Conservation (phyloP, 2,113 vertebrate genomes). For the Austrofundulus limnaeus region DNA sequence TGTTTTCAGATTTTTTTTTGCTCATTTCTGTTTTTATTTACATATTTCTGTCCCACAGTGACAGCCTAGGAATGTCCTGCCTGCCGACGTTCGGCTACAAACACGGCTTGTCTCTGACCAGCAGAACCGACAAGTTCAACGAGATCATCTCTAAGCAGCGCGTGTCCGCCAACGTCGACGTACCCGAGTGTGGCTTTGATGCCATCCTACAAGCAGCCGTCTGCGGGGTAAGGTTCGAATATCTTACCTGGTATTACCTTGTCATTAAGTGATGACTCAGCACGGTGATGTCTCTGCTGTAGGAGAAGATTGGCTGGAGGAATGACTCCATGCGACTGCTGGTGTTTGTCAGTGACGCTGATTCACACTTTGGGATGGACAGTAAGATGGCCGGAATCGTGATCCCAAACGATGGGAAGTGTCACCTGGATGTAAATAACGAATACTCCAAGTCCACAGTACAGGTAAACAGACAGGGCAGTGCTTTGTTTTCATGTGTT, state of each 20-base stretch:
- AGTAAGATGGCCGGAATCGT: constrained; percentile 97
- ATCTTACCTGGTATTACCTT: neutral
- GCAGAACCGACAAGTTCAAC: constrained; percentile 88
- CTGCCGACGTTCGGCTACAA: constrained; percentile 92
- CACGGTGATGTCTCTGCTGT: constrained; percentile 39
- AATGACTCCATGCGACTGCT: constrained; percentile 94
- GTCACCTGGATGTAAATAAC: constrained; percentile 92
- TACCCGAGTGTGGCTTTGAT: constrained; percentile 93
- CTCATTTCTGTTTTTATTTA: neutral
- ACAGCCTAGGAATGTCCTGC: constrained; percentile 68
- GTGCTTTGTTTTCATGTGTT: too few species aligned
- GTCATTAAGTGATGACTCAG: neutral
- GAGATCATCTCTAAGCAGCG: constrained; percentile 86
- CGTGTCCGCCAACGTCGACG: constrained; percentile 91
- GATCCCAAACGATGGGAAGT: constrained; percentile 93
- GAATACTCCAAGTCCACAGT: constrained; percentile 91
- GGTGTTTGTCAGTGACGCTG: constrained; percentile 94
- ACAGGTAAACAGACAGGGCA: constrained; percentile 80
- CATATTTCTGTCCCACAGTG: constrained; percentile 68
- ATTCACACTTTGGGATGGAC: constrained; percentile 99
- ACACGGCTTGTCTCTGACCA: constrained; percentile 90
- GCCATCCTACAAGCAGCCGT: constrained; percentile 97
- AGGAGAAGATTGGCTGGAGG: constrained; percentile 98
- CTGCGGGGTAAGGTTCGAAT: constrained; percentile 85
- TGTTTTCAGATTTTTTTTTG: neutral